Conservation (phyloP, 2,113 vertebrate species). For the Columba janthina region DNA sequence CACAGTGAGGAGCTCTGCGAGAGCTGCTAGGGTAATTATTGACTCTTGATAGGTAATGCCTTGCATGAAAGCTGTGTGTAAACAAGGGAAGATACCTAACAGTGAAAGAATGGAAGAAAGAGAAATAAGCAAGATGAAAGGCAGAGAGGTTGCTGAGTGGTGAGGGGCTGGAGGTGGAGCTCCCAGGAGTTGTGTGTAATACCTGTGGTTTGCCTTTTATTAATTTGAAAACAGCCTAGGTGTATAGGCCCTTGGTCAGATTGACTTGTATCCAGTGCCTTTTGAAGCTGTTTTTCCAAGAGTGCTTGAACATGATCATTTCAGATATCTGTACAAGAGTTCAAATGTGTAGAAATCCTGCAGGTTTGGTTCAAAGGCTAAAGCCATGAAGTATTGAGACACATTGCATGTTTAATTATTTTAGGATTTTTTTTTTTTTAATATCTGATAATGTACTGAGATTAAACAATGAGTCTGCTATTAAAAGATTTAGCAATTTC, state of each 20-base stretch:
- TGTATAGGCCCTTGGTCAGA: not conserved
- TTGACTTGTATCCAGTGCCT: not conserved
- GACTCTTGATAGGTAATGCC: not conserved
- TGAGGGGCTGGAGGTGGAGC: not conserved
- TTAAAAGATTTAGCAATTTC: slow-evolving; percentile 10
- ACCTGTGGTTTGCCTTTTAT: not conserved
- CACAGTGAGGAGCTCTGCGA: not conserved
- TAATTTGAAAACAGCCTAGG: not conserved
- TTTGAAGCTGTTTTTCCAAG: not conserved
- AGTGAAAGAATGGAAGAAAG: not conserved
- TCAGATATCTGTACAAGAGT: not conserved
- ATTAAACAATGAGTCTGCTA: not conserved
- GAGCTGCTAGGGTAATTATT: not conserved
- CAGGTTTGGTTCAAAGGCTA: not conserved
- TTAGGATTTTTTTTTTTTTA: not conserved
- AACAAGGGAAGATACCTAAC: not conserved
- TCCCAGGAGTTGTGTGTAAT: not conserved
- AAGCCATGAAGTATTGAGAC: not conserved
- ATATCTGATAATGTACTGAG: not conserved
- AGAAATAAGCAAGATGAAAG: not conserved
- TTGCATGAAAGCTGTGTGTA: not conserved
- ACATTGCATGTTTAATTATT: not conserved
- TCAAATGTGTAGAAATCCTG: not conserved
- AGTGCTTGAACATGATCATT: not conserved
- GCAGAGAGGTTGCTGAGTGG: not conserved